A percentile compares a stretch with the other conserved stretches of the same genome.
Conservation (phyloP, 1,140 invertebrate species). For the Drosophila nikananu region DNA sequence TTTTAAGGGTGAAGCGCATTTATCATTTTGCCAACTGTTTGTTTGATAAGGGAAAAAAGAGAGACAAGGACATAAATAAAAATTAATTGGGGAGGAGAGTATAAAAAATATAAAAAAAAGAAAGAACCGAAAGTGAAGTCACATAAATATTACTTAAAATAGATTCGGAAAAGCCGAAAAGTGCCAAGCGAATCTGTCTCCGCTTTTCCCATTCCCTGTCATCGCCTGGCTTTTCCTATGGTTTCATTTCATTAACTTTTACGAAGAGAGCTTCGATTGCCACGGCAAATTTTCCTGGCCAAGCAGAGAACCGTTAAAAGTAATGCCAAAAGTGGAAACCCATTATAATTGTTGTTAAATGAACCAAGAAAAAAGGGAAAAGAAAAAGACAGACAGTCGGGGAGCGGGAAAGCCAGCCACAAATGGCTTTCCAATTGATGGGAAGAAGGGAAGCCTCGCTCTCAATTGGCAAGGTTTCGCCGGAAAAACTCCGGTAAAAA, state of each 20-base stretch:
- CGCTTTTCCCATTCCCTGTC: neutral
- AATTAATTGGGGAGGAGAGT: conserved; percentile 29
- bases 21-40: conserved; percentile 84
- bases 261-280: conserved; percentile 54
- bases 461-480: conserved; percentile 28
- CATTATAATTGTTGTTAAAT: conserved; percentile 57
- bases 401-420: conserved; percentile 11
- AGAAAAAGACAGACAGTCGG: conserved; percentile 12
- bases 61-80: conserved; percentile 43
- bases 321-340: conserved; percentile 50
- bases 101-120: conserved; percentile 3
- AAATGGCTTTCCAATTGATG: conserved; percentile 58
- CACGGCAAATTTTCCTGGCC: conserved; percentile 3
- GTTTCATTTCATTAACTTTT: conserved; percentile 77
- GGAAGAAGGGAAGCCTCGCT: conserved; percentile 16
- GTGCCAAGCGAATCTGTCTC: conserved; percentile 35
- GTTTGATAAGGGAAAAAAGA: conserved; percentile 77
- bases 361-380: conserved; percentile 23
- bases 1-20: conserved; percentile 58
- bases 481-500: conserved; percentile 20
- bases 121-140: conserved; percentile 21
- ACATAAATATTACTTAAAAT: conserved; percentile 80
- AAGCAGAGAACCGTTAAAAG: conserved; percentile 41
- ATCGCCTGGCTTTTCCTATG: conserved; percentile 20
- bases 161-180: conserved; percentile 58